Conservation (phyloP, 2,113 vertebrate species). For the Origma solitaria region DNA sequence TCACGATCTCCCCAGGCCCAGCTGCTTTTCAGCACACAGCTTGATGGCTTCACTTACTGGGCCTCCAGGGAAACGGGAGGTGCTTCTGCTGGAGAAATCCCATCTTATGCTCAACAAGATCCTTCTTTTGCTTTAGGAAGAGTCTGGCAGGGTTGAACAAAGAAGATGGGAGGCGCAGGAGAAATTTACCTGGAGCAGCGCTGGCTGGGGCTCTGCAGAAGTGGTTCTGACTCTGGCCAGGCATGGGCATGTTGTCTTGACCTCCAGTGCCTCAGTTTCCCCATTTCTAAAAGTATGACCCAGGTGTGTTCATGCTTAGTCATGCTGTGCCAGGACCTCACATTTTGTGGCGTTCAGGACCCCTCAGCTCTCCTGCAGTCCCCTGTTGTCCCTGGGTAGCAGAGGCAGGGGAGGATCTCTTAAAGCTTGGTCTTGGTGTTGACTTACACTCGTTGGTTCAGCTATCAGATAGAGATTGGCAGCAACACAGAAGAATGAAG, state of each 20-base stretch:
- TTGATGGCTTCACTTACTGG: neutral
- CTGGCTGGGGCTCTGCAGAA: neutral
- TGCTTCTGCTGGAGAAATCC: neutral
- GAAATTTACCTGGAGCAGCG: rapidly evolving
- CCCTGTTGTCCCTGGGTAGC: neutral
- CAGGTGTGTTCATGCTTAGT: neutral
- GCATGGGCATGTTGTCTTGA: neutral
- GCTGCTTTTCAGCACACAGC: neutral
- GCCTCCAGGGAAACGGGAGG: neutral
- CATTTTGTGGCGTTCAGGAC: neutral
- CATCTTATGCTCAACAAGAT: neutral
- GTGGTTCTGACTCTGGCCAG: neutral
- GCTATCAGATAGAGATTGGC: neutral
- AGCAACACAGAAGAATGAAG: neutral
- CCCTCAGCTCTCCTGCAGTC: neutral
- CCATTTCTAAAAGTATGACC: neutral
- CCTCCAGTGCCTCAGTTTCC: neutral
- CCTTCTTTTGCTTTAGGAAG: neutral
- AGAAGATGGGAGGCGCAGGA: rapidly evolving
- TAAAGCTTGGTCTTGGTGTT: neutral
- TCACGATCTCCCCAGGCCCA: neutral
- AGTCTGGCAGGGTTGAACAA: neutral
- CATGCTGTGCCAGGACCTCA: rapidly evolving
- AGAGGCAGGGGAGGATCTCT: neutral
- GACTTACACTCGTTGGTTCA: neutral